phyloP scores from a whole-genome alignment of 1,140 invertebrate genomes.

The Stegodyphus mimosarum region DNA sequence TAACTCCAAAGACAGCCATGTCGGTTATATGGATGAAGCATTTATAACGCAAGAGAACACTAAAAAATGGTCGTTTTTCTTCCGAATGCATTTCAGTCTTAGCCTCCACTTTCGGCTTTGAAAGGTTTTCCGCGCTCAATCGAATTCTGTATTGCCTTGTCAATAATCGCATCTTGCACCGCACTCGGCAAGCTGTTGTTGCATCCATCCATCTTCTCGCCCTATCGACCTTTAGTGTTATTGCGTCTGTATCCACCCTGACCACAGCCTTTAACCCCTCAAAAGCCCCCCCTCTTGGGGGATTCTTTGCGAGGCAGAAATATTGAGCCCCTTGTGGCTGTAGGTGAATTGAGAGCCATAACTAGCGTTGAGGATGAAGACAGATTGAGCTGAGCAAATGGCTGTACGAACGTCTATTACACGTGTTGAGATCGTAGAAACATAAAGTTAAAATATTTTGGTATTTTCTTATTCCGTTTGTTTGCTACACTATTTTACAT shows the following conservation, averaged over 20 bases:
- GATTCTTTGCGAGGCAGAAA: conserved; percentile 22
- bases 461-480: background rate
- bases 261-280: conserved; percentile 29
- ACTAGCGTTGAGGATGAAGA: conserved; percentile 38
- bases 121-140: conserved; percentile 60
- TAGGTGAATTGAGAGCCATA: conserved; percentile 56
- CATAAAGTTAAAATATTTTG: background rate
- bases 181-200: conserved; percentile 48
- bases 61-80: conserved; percentile 53
- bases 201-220: conserved; percentile 44
- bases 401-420: conserved; percentile 39
- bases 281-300: background rate
- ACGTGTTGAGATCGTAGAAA: conserved; percentile 2
- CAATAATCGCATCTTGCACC: conserved; percentile 46
- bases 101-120: conserved; percentile 20
- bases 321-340: conserved; percentile 51
- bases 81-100: conserved; percentile 25
- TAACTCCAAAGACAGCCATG: background rate
- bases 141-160: conserved; percentile 59
- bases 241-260: conserved; percentile 56
- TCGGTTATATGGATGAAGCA: conserved; percentile 43
- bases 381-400: conserved; percentile 38
- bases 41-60: conserved; percentile 28
- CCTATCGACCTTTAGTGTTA: conserved; percentile 61
- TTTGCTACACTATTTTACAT: too few relatives aligned